Conservation (phyloP, 2,888 invertebrate species). For the Phymatocera aterrima region DNA sequence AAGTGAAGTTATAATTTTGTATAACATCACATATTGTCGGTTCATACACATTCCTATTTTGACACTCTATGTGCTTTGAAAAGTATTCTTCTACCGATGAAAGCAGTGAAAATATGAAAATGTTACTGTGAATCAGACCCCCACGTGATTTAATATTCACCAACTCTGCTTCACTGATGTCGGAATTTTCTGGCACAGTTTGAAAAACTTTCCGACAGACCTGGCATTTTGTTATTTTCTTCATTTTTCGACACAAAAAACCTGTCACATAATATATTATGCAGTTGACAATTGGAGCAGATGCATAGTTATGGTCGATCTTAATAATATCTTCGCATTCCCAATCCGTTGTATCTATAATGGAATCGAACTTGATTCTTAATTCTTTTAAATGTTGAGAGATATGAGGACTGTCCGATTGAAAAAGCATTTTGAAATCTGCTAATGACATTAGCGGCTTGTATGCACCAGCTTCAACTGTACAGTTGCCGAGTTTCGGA, state of each 20-base stretch:
- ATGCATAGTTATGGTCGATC: constrained; percentile 1
- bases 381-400: constrained; percentile 9
- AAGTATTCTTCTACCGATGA: background rate
- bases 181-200: background rate
- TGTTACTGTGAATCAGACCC: constrained; percentile 2
- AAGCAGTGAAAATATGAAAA: background rate
- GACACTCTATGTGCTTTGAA: background rate
- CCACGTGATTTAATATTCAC: constrained; percentile 1
- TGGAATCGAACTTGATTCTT: background rate
- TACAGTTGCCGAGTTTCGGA: constrained; percentile 17
- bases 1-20: background rate
- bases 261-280: constrained; percentile 25
- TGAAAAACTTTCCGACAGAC: background rate
- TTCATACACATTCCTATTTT: background rate
- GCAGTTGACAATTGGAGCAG: background rate
- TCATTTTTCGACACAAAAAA: background rate
- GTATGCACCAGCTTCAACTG: background rate
- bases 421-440: background rate
- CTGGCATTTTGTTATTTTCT: background rate
- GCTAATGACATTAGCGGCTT: background rate
- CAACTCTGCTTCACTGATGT: background rate
- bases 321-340: background rate
- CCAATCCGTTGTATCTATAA: constrained; percentile 11
- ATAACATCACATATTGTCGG: constrained; percentile 4
- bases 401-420: background rate